These are phyloP conservation scores for Pedetes capensis DNA, from an alignment of 2,113 vertebrate species.

Conservation along the genomic window DNA sequence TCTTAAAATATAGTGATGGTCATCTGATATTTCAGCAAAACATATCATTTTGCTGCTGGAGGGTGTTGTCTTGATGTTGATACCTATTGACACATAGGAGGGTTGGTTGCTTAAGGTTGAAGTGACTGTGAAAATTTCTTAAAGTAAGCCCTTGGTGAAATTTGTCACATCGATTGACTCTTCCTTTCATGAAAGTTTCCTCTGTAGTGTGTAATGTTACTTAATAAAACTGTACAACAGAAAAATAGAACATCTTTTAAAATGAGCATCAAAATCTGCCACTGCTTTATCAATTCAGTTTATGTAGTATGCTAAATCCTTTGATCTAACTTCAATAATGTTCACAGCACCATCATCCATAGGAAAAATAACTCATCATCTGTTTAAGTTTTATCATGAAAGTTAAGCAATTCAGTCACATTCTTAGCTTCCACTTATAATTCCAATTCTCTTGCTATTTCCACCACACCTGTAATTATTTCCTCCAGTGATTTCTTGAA, in stretches of 20 bases:
- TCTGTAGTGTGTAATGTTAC: not conserved
- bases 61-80: not conserved
- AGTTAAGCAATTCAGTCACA: not conserved
- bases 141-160: not conserved
- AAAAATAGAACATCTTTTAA: not conserved
- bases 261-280: not conserved
- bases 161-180: not conserved
- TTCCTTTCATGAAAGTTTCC: not conserved
- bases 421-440: not conserved
- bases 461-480: not conserved
- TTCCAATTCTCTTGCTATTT: not conserved
- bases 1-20: not conserved
- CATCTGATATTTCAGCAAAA: not conserved
- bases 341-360: not conserved
- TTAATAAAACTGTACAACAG: not conserved
- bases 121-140: not conserved
- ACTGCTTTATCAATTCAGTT: not conserved
- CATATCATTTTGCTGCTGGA: not conserved
- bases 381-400: not conserved
- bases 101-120: not conserved
- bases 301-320: not conserved
- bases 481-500: not conserved
- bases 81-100: not conserved
- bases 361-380: not conserved
- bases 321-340: not conserved